Conservation (phyloP, 2,888 invertebrate genomes). For the Plemyria rubiginata region DNA sequence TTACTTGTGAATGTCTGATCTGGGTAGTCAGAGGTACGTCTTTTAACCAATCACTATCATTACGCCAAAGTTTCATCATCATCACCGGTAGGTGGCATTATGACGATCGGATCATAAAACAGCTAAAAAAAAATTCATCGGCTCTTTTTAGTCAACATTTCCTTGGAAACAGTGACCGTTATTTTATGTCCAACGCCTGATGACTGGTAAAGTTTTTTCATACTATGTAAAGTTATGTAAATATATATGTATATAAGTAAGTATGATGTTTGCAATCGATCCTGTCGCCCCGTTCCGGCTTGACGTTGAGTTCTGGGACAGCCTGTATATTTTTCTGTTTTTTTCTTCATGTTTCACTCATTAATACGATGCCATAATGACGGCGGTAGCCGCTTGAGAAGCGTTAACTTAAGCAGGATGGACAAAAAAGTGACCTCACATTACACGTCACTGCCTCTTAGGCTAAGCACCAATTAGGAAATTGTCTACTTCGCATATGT, state of each 20-base stretch:
- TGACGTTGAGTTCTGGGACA: too few relatives aligned
- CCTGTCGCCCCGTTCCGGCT: too few relatives aligned
- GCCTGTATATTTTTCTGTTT: too few relatives aligned
- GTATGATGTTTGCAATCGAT: too few relatives aligned
- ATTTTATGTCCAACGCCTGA: too few relatives aligned
- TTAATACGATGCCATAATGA: not conserved
- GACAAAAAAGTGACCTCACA: slow-evolving; percentile 22
- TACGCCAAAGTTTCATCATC: not conserved
- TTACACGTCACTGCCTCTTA: slow-evolving; percentile 6
- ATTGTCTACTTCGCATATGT: slow-evolving; percentile 9
- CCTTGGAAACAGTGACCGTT: not conserved
- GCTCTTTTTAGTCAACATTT: not conserved
- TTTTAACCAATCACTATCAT: not conserved
- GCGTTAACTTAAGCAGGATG: slow-evolving; percentile 36
- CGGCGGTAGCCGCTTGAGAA: not conserved
- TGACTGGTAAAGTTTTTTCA: too few relatives aligned
- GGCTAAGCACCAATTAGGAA: slow-evolving; percentile 13
- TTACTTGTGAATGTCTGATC: too few relatives aligned
- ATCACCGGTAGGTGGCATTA: not conserved
- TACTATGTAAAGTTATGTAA: too few relatives aligned
- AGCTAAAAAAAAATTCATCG: not conserved
- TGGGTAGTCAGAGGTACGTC: too few relatives aligned
- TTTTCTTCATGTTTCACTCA: too few relatives aligned
- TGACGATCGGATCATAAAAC: not conserved
- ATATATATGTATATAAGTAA: too few relatives aligned